Base-by-base conservation (phyloP, 2,888 invertebrate genomes). In the Phytoseiulus persimilis region DNA sequence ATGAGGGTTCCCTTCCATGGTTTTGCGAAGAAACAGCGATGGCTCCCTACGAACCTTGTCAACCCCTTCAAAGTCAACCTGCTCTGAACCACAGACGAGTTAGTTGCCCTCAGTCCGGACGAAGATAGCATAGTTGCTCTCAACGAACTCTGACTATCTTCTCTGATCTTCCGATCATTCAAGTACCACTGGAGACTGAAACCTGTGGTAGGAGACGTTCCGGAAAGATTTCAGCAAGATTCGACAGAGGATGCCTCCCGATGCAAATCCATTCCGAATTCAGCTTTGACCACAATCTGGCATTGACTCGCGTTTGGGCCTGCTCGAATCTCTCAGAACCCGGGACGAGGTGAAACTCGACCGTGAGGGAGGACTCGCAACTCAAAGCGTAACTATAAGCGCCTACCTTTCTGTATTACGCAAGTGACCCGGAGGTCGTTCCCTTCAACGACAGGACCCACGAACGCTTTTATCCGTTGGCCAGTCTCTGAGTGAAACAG, bases 341-440 rank as follows among this genome's bases (percentile, higher is more conserved):
- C n/a, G n/a, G n/a, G n/a, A n/a, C n/a, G n/a, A n/a, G n/a, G n/a
- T n/a, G n/a, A n/a, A n/a, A n/a, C n/a, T n/a, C n/a, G n/a, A n/a
- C n/a, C n/a, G n/a, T n/a, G n/a, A n/a, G n/a, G n/a, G n/a, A n/a
- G n/a, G n/a, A n/a, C n/a, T n/a, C n/a, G n/a, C n/a, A n/a, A n/a
- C n/a, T n/a, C n/a, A n/a, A n/a, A n/a, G n/a, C n/a, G n/a, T 65
- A 2, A 18, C 18, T 65, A 65, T 23, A 23, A n/a, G 32, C 5
- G 39, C 87, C 31, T n/a, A 33, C 87, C 87, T 87, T 45, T 87
- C 23, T 87, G 87, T 87, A 87, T 87, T 6, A 87, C 87, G 39
- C 87, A 87, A 18, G 87, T 87, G 28, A 87, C 33, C 87, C 87
- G 32, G 28, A 87, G 45, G 45, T 87, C 87, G n/a, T 87, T 45